phyloP scores from a whole-genome alignment of 2,797 vertebrate species.

The Brachyalestes nurse region DNA sequence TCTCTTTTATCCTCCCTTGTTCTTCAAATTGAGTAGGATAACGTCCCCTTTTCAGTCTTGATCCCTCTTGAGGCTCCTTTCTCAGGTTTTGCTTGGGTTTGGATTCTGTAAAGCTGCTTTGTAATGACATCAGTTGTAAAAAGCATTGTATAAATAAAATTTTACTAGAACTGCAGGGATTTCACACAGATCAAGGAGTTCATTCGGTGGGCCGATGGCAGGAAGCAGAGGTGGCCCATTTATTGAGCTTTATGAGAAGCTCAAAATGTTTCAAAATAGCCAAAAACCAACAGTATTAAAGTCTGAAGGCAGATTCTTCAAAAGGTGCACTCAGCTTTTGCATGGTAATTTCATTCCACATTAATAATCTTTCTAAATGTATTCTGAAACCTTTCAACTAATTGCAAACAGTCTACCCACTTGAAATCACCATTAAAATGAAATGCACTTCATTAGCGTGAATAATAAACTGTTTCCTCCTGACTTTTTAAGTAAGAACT shows the following conservation, averaged over 20 bases:
- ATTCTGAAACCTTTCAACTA: background rate
- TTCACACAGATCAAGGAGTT: background rate
- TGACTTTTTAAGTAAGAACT: background rate
- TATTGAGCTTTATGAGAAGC: background rate
- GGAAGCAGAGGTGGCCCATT: too few relatives aligned
- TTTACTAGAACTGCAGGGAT: background rate
- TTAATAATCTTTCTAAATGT: background rate
- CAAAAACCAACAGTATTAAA: conserved; percentile 22
- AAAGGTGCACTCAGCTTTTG: conserved; percentile 12
- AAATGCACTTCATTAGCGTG: background rate
- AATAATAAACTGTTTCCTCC: background rate
- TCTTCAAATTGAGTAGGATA: too few relatives aligned
- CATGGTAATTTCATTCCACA: background rate
- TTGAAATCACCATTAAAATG: background rate
- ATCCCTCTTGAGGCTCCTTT: too few relatives aligned
- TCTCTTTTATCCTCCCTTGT: too few relatives aligned
- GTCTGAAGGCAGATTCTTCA: conserved; percentile 32
- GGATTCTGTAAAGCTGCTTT: too few relatives aligned
- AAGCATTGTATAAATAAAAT: too few relatives aligned
- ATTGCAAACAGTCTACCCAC: background rate
- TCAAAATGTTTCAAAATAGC: conserved; percentile 24
- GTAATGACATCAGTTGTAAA: too few relatives aligned
- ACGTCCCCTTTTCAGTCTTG: too few relatives aligned
- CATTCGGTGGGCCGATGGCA: too few relatives aligned
- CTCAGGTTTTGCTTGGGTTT: too few relatives aligned